These are phyloP conservation scores for Nicator chloris DNA, from an alignment of 2,113 vertebrate species.

Conservation along the genomic window DNA sequence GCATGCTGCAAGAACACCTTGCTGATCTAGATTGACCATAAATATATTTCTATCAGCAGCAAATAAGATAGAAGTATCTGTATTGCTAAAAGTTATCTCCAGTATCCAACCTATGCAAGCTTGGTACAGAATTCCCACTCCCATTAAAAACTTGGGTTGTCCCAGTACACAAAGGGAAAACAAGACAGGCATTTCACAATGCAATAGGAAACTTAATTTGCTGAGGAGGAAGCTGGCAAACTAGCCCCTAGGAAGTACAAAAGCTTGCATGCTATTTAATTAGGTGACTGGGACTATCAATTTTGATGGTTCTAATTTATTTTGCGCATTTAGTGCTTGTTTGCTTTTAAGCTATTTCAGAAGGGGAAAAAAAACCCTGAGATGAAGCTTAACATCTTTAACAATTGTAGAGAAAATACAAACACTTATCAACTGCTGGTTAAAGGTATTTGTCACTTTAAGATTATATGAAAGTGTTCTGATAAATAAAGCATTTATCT, in stretches of 20 bases:
- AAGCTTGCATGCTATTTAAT: not conserved
- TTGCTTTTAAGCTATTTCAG: not conserved
- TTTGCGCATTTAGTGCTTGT: not conserved
- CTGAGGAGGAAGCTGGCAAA: not conserved
- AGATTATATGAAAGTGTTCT: not conserved
- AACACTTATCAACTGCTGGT: not conserved
- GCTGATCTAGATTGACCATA: not conserved
- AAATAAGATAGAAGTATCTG: not conserved
- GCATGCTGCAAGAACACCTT: not conserved
- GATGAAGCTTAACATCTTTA: not conserved
- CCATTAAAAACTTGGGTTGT: not conserved
- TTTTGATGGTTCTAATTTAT: not conserved
- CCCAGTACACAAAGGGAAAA: not conserved
- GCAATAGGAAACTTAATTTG: not conserved
- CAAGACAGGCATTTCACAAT: not conserved
- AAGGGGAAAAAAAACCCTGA: not conserved
- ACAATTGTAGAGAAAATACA: not conserved
- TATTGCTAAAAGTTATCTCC: not conserved
- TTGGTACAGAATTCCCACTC: not conserved
- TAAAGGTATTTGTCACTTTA: not conserved
- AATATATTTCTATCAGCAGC: not conserved
- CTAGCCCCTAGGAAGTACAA: not conserved
- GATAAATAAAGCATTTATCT: not conserved
- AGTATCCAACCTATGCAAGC: not conserved
- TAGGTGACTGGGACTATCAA: not conserved